Conservation (phyloP, 2,888 invertebrate genomes). For the Polyploca ridens region DNA sequence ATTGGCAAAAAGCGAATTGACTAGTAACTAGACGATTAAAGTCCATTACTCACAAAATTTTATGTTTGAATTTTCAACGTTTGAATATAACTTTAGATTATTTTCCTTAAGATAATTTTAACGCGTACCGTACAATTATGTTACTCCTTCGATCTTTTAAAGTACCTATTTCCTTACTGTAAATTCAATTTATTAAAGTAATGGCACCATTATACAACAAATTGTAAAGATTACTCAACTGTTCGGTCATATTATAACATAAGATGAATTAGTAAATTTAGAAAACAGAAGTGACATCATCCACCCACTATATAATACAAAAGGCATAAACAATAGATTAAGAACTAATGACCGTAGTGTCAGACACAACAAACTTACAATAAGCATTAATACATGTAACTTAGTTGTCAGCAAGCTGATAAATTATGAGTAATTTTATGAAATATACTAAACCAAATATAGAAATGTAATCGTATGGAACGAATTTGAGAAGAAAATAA, state of each 20-base stretch:
- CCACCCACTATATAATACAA: background rate
- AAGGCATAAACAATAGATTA: background rate
- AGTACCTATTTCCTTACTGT: no score
- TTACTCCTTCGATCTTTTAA: no score
- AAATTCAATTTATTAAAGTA: background rate
- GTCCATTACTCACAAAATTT: background rate
- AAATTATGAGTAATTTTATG: no score
- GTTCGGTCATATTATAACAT: background rate
- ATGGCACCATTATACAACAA: background rate
- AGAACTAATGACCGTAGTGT: background rate
- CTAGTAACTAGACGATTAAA: background rate
- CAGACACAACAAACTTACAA: background rate
- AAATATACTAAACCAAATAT: background rate
- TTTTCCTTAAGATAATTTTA: no score
- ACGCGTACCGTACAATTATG: background rate
- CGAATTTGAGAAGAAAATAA: background rate
- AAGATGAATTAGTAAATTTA: background rate
- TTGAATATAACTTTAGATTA: no score
- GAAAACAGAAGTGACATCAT: slow-evolving; percentile 5
- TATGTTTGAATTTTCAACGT: no score
- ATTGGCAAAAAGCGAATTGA: background rate
- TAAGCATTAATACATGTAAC: no score
- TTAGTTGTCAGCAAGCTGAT: background rate
- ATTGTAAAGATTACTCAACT: background rate
- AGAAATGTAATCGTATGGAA: background rate